phyloP scores from a whole-genome alignment of 2,113 vertebrate species.

The Ranitomeya imitator region DNA sequence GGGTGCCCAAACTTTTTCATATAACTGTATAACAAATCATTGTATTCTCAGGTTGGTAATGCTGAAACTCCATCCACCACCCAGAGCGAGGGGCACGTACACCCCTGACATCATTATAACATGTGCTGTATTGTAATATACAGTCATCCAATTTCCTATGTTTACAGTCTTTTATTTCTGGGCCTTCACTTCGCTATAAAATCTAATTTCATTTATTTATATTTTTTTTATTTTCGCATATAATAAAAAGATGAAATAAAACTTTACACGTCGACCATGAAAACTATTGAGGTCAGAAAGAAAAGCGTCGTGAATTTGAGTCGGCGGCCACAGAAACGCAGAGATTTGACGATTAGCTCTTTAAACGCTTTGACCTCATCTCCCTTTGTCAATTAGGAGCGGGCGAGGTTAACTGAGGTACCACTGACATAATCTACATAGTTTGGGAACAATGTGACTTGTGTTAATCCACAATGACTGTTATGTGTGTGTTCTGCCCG shows the following conservation, averaged over 20 bases:
- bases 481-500: constrained; percentile 52
- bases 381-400: constrained; percentile 46
- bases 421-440: constrained; percentile 54
- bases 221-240: background rate
- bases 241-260: constrained; percentile 16
- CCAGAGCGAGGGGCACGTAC: background rate
- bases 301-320: background rate
- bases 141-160: background rate
- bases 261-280: background rate
- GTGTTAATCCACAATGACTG: constrained; percentile 55
- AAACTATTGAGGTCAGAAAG: constrained; percentile 10
- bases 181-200: background rate
- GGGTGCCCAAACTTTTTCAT: too few species aligned
- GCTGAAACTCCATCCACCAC: background rate
- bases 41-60: background rate
- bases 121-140: background rate
- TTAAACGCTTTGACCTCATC: constrained; percentile 20
- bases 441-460: constrained; percentile 45
- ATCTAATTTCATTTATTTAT: background rate
- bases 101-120: background rate
- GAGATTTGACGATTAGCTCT: constrained; percentile 29
- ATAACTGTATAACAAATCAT: background rate
- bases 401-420: constrained; percentile 52
- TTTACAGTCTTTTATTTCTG: background rate
- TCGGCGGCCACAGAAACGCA: background rate